Conservation (phyloP, 2,888 invertebrate genomes). For the Sinhomidia bicolor region DNA sequence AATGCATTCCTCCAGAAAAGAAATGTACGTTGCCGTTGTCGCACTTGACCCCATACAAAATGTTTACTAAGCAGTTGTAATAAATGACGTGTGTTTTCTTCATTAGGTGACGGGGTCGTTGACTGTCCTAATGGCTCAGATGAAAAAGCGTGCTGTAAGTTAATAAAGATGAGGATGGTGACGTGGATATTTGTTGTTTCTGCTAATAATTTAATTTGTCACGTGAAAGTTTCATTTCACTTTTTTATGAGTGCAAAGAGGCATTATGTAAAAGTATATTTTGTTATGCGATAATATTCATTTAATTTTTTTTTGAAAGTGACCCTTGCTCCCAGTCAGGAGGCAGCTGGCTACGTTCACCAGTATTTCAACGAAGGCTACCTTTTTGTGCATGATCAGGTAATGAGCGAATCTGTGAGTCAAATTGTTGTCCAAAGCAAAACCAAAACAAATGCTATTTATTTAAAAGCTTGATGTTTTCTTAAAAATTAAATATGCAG, state of each 20-base stretch:
- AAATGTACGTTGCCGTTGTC: constrained; percentile 42
- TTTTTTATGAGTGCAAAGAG: not conserved
- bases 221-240: constrained; percentile 35
- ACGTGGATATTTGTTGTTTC: too few species aligned
- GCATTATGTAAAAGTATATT: constrained; percentile 20
- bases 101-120: constrained; percentile 84
- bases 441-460: not conserved
- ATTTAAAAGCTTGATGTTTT: too few species aligned
- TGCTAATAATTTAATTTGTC: constrained; percentile 36
- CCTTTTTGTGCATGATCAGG: constrained; percentile 89
- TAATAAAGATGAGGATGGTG: too few species aligned
- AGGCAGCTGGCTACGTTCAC: constrained; percentile 82
- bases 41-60: too few species aligned
- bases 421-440: not conserved
- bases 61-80: too few species aligned
- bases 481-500: too few species aligned
- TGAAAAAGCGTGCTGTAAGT: constrained; percentile 92
- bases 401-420: too few species aligned
- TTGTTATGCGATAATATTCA: not conserved
- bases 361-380: constrained; percentile 89
- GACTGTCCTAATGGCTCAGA: constrained; percentile 95
- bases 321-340: constrained; percentile 88
- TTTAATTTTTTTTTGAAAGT: constrained; percentile 84
- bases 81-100: too few species aligned
- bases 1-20: constrained; percentile 85